Base-by-base conservation (phyloP, 1,140 invertebrate species). In the Apis florea region DNA sequence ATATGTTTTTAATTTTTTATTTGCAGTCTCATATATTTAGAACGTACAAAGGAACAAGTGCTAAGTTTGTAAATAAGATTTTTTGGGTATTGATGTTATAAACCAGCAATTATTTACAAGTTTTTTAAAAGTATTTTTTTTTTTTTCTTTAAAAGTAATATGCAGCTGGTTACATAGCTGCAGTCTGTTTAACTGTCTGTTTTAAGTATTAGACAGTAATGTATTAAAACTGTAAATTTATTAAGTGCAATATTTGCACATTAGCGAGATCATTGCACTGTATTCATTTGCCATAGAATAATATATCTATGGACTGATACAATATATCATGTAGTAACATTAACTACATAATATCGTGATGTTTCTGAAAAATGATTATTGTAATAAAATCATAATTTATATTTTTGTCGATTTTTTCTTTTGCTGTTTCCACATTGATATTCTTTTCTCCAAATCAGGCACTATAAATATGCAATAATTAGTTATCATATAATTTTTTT, bases 391-490 rank as follows among this genome's bases (percentile, higher is more conserved):
- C 81, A 76, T n/a, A 69, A 86, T 82, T 92, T 93, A 93, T 87
- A 91, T 89, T 54, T 91, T 92, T 53, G 91, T 89, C 49, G 91
- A 89, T 70, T 92, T 94, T 89, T 95, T 95, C 91, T 96, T 96
- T 87, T 96, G 95, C 58, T 95, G 95, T 92, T 97, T 97, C 97
- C 97, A 98, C 73, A 95, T 94, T 63, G 95, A 93, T 91, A 98
- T 98, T 89, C 95, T 95, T 91, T 97, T 95, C 93, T 97, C 97
- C 67, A 98, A 93, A 86, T 97, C 97, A 49, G 94, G 94, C 83
- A 95, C 96, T 95, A 94, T 93, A 82, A 88, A 69, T 10, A 64
- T 51, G 26, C 1, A 31, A 63, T 31, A 21, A 13, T 40, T 54
- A 47, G 21, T 54, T 9, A 40, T 51, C 6, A 68, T 10, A 31